Evolutionary conservation across 2,797 vertebrate species (phyloP), one percentile per base, ranked within the genome.

Genomic region (Peromyscus eremicus): DNA sequence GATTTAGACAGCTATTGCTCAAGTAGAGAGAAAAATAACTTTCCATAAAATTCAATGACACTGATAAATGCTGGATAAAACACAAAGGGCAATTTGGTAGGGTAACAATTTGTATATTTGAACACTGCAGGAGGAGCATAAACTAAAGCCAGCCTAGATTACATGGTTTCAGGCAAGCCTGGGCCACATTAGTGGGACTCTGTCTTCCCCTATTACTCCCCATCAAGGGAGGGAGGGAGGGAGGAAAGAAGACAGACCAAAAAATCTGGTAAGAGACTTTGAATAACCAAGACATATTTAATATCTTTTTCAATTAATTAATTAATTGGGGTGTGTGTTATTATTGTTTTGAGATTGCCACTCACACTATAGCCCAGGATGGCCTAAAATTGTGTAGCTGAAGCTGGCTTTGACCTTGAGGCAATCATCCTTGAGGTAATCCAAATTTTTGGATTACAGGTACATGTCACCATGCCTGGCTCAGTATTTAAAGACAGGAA

Each of bases 11-110:
- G 80, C 19, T 91, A 82, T 88, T 83, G 93, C 3, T 43, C 60
- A 25, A 87, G 85, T 3, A 88, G 37, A 95, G 6, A 91, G 76
- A 68, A 68, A 92, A 89, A 77, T 14, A 55, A 14, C 21, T 76
- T 89, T 91, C 81, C 25, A 79, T 83, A 75, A 92, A 57, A 94
- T 68, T 93, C 70, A 68, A 25, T 7, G 25, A n/a, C 76, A 68
- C 46, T 29, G 83, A 76, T 66, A 87, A 94, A n/a, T 88, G 43
- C 23, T 34, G 5, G 77, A 40, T 66, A 62, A 73, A 89, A 75
- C 46, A 75, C 46, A 92, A 92, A 13, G 37, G 64, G 85, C 34
- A 95, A 94, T 73, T 23, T 88, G 62, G 40, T 80, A 25, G 34
- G n/a, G 27, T 13, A 16, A 6, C 79, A 89, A 93, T 94, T 49